Evolutionary conservation across 2,797 vertebrate genomes (phyloP), one percentile per base, ranked within the genome.

Genomic region (Limosa lapponica): DNA sequence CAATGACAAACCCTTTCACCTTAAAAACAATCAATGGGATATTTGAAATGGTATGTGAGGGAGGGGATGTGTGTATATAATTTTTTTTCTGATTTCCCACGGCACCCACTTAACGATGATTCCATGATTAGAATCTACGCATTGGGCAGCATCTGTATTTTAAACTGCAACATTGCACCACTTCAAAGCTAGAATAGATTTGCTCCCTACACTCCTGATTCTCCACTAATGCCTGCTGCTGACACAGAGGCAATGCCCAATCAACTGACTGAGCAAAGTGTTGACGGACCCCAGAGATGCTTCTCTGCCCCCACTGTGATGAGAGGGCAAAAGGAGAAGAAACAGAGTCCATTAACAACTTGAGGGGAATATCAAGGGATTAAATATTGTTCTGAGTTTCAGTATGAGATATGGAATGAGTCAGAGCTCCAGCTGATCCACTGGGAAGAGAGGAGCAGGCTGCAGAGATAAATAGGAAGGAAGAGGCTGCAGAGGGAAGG

Each of bases 301-400:
- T 82, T 80, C 79, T 81, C 61, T 95, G 86, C 77, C 88, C 87
- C 84, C 8, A 6, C 39, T 27, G 22, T 44, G 75, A 84, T 75
- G 73, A 95, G 81, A 92, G 92, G 89, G 86, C 93, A 96, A 82
- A 86, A 93, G 82, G 75, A 94, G 74, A 93, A 91, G 71, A 91
- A 95, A 78, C 24, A 80, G 54, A 94, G 75, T 90, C 92, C 92
- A 94, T 95, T 96, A 96, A 73, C 73, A 82, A 67, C 66, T 91
- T 78, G 49, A 93, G 44, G 44, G 52, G 37, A 22, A 55, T 95
- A 88, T 81, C 92, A 87, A 85, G 93, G 90, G 93, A 96, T 90
- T 97, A 95, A 95, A 95, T 85, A 93, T 78, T 93, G 87, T 77
- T 95, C 88, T 93, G 92, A 95, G 86, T 75, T 82, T 55, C 69